Conservation (phyloP, 2,888 invertebrate genomes). For the Conus canariensis region DNA sequence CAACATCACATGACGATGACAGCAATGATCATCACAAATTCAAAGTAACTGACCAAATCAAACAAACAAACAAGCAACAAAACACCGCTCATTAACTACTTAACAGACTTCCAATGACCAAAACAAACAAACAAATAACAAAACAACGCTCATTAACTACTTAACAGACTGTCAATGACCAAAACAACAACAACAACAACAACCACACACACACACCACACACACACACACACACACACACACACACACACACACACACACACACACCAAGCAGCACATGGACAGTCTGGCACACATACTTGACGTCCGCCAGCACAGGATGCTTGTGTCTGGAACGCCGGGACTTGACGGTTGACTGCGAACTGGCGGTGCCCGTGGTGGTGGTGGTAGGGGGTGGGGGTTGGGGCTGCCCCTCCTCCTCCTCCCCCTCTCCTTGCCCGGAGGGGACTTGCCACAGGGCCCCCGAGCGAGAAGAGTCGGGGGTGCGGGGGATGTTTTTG, state of each 20-base stretch:
- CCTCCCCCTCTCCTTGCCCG: slow-evolving; percentile 29
- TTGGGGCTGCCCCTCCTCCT: slow-evolving; percentile 22
- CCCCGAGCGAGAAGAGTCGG: slow-evolving; percentile 28
- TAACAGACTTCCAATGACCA: too few species aligned
- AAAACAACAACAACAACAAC: too few species aligned
- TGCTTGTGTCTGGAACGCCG: slow-evolving; percentile 26
- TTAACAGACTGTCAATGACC: too few species aligned
- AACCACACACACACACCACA: too few species aligned
- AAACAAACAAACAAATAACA: too few species aligned
- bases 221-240: too few species aligned
- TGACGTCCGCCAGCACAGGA: slow-evolving; percentile 39
- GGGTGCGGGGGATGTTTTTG: slow-evolving; percentile 41
- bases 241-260: neutral
- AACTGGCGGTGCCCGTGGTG: slow-evolving; percentile 4
- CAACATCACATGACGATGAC: too few species aligned
- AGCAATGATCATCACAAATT: too few species aligned
- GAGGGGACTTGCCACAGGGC: slow-evolving; percentile 40
- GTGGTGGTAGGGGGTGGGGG: slow-evolving; percentile 1
- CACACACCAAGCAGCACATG: neutral
- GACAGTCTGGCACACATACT: slow-evolving; percentile 6
- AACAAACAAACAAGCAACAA: too few species aligned
- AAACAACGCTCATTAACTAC: too few species aligned
- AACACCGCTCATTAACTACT: too few species aligned
- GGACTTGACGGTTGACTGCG: slow-evolving; percentile 20
- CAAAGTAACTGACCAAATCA: too few species aligned